These are phyloP conservation scores for Sabatieria punctata DNA, from an alignment of 2,888 invertebrate species.

Conservation along the genomic window DNA sequence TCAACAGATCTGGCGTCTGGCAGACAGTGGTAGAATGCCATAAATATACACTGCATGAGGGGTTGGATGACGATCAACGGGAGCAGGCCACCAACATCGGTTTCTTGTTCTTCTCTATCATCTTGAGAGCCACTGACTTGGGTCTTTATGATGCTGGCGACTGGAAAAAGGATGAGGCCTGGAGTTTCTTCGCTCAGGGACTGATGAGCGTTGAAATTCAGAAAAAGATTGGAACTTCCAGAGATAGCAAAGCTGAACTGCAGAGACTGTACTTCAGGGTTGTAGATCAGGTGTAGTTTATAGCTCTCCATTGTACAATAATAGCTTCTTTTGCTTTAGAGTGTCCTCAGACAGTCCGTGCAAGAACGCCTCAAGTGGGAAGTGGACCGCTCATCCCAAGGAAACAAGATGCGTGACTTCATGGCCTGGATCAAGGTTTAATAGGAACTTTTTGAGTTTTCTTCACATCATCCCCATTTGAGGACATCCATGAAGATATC, in stretches of 20 bases:
- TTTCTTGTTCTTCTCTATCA: conserved; percentile 29
- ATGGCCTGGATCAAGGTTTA: conserved; percentile 27
- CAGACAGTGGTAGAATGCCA: conserved; percentile 25
- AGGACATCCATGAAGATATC: conserved; percentile 23
- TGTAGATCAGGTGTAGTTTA: conserved; percentile 30
- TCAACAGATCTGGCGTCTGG: conserved; percentile 26
- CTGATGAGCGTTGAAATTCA: conserved; percentile 31
- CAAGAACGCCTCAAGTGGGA: conserved; percentile 34
- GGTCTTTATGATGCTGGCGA: conserved; percentile 16
- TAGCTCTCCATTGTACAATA: too few relatives aligned
- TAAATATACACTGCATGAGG: conserved; percentile 10
- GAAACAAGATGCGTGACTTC: conserved; percentile 34
- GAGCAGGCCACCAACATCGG: conserved; percentile 27
- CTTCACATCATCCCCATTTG: neutral
- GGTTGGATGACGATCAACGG: conserved; percentile 14
- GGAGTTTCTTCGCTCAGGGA: conserved; percentile 21
- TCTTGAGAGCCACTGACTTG: conserved; percentile 31
- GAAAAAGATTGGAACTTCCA: conserved; percentile 19
- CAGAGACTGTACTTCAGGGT: conserved; percentile 33
- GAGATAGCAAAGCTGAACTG: conserved; percentile 13
- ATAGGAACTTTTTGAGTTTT: neutral
- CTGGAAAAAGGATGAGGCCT: conserved; percentile 17
- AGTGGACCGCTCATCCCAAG: conserved; percentile 33
- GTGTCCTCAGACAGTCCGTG: conserved; percentile 32
- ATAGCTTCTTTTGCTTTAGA: too few relatives aligned